phyloP scores from a whole-genome alignment of 2,888 invertebrate genomes.

The Limnephilus lunatus region DNA sequence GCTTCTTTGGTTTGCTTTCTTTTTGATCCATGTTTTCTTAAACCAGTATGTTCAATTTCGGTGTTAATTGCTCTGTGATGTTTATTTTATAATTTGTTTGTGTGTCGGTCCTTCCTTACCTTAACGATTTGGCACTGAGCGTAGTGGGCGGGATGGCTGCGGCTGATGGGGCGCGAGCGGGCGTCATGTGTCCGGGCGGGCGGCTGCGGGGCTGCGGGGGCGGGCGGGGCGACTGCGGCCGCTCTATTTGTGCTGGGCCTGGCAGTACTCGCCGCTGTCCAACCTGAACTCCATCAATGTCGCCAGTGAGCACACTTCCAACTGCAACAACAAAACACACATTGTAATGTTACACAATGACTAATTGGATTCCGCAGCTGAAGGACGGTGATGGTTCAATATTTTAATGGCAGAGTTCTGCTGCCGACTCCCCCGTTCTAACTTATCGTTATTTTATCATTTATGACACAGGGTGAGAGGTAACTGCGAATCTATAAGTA shows the following conservation, averaged over 20 bases:
- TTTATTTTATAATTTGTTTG: neutral
- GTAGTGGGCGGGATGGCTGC: slow-evolving; percentile 68
- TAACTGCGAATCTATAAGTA: too few relatives aligned
- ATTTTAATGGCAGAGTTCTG: too few relatives aligned
- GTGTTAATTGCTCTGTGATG: neutral
- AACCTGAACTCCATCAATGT: slow-evolving; percentile 99
- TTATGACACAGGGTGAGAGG: neutral
- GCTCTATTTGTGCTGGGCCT: slow-evolving; percentile 98
- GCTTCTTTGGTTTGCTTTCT: too few relatives aligned
- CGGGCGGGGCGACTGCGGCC: slow-evolving; percentile 69
- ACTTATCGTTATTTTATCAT: neutral
- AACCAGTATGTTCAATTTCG: too few relatives aligned
- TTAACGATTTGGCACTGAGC: slow-evolving; percentile 72
- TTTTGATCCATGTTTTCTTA: too few relatives aligned
- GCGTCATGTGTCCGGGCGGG: slow-evolving; percentile 65
- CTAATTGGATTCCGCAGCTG: too few relatives aligned
- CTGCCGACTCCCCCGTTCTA: neutral
- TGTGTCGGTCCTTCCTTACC: slow-evolving; percentile 57
- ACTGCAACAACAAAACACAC: slow-evolving; percentile 77
- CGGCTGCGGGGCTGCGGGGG: slow-evolving; percentile 66
- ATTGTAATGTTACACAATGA: neutral
- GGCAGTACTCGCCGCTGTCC: slow-evolving; percentile 99
- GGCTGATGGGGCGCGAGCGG: slow-evolving; percentile 68
- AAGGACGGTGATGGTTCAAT: too few relatives aligned
- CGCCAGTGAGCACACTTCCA: slow-evolving; percentile 92